Evolutionary conservation across 2,113 vertebrate genomes (phyloP).

Genomic region (Sander vitreus): DNA sequence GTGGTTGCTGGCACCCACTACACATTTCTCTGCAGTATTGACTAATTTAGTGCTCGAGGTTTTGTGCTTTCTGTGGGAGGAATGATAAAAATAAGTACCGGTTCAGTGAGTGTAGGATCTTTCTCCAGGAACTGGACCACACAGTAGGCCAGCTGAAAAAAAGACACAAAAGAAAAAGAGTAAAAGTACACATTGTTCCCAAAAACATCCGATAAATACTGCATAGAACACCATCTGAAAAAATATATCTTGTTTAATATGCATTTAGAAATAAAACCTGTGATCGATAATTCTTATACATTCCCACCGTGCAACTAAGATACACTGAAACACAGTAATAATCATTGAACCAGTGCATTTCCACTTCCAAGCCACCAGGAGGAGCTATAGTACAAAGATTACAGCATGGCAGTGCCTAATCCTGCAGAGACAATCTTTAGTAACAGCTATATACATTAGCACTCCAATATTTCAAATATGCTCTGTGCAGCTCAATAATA

Average conservation of each 20-base stretch:
- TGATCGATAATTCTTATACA: background rate
- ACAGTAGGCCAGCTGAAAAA: conserved; percentile 95
- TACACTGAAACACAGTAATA: background rate
- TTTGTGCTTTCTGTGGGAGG: conserved; percentile 55
- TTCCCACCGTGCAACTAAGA: background rate
- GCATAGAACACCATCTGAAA: background rate
- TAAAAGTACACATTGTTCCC: background rate
- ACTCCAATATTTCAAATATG: background rate
- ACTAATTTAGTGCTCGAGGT: conserved; percentile 47
- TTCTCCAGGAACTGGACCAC: conserved; percentile 99
- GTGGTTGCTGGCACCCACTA: conserved; percentile 31
- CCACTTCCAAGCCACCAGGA: conserved; percentile 57
- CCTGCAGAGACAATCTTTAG: background rate
- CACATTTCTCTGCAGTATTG: conserved; percentile 43
- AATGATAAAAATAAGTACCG: conserved; percentile 81
- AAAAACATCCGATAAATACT: background rate
- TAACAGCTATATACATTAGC: conserved; percentile 3
- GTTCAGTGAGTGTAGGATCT: conserved; percentile 96
- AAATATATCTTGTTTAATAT: background rate
- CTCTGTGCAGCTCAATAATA: background rate
- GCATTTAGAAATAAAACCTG: background rate
- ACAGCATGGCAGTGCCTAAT: background rate
- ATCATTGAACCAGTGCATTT: background rate
- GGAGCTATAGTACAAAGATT: conserved; percentile 33
- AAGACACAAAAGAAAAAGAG: conserved; percentile 64